Base-by-base conservation (phyloP, 2,113 vertebrate species). In the Promerops cafer region DNA sequence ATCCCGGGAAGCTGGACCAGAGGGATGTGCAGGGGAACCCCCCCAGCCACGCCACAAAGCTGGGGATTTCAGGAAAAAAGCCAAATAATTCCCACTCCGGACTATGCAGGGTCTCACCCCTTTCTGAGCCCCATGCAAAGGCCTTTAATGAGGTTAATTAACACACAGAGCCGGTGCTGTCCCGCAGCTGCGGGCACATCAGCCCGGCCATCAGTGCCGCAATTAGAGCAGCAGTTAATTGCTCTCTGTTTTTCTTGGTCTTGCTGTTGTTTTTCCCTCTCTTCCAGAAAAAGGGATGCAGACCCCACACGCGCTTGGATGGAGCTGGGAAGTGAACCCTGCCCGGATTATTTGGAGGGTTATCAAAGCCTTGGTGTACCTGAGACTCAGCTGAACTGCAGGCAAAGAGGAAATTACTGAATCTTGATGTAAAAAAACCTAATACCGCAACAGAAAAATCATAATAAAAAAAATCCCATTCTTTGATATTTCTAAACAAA, bases 111-210 rank as follows among this genome's bases (percentile, higher is more conserved):
- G 42, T 18, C 44, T 20, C 47, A 24, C 16, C 3, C 0, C 22
- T 64, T 31, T 35, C 47, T 6, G 37, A 84, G 69, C n/a, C 40
- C 42, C 69, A 23, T 1, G 3, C 37, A 17, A 83, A 77, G 33
- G 57, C 31, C 26, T 24, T 92, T 95, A 88, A 89, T 11, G n/a
- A 93, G 68, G 35, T 77, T 90, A 81, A 96, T 92, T 92, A 90
- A 47, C 78, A 20, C 13, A 0, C 2, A 26, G 82, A 57, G 57
- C 49, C 9, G 6, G 39, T 7, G n/a, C 19, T 11, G 37, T 70
- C 88, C 88, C 7, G 35, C 56, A 78, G 89, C 57, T 66, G 39
- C 19, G 8, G 47, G 60, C 44, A 9, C 53, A 19, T 26, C 82
- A n/a, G 78, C 85, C 61, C 21, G 47, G 54, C 71, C 75, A 12